Evolutionary conservation across 2,797 vertebrate species (phyloP), one percentile per base, ranked within the genome.

Genomic region (Dromococcyx pavoninus): DNA sequence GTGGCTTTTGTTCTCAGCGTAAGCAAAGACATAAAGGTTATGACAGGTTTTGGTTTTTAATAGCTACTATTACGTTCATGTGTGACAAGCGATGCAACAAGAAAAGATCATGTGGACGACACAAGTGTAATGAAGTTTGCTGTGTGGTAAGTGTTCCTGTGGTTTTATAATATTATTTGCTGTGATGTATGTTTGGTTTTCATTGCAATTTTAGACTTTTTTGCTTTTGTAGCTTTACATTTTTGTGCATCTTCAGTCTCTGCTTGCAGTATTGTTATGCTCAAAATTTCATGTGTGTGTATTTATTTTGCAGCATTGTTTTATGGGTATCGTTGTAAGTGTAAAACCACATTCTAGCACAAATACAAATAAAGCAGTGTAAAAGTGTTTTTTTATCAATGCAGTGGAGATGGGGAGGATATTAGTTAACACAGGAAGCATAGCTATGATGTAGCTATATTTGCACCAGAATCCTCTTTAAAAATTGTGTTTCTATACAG

Each of bases 11-110:
- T 80, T 84, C 28, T 81, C 50, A 62, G 35, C 17, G 11, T 66
- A 61, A 33, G 13, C 46, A 54, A 72, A 65, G 25, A 33, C 13
- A 12, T 81, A 39, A 53, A 87, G 73, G 22, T 79, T 56, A 62
- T 21, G 19, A 70, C 18, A 61, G 5, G 75, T 41, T 64, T 88
- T 56, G 70, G 7, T 94, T 91, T 86, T 89, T 88, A 84, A 62
- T 80, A 99, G 98, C 97, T 77, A 98, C 99, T 95, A 98, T 99
- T 62, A 94, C 98, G 65, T 99, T 99, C 96, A 98, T 98, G 60
- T 99, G 99, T 84, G 99, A 99, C 97, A 99, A 98, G 86, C 98
- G 99, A 86, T 99, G 99, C 97, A 99, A 96, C 97, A 99, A 99
- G 98, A 99, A 99, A 77, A 98, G 99, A 66, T 98, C 98, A 3